Evolutionary conservation across 2,113 vertebrate species (phyloP).

Genomic region (Caranx ignobilis): DNA sequence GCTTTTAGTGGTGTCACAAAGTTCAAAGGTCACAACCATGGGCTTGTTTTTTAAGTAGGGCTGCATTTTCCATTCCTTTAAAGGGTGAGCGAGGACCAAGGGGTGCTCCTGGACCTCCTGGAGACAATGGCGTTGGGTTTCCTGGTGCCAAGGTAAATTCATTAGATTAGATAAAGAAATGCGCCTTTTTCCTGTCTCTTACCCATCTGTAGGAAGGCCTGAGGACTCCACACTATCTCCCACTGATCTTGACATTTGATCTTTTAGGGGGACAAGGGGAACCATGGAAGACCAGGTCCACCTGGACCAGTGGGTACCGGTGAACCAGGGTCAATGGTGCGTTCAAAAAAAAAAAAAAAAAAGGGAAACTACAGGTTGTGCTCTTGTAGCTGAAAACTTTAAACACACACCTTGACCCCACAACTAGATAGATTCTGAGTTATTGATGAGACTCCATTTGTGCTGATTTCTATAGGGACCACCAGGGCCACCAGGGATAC

Average conservation of each 20-base stretch:
- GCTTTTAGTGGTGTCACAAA: background rate
- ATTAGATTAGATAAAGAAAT: background rate
- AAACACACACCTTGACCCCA: too few species aligned
- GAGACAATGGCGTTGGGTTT: constrained; percentile 85
- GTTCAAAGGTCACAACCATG: background rate
- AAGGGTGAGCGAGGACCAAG: constrained; percentile 83
- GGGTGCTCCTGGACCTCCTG: constrained; percentile 86
- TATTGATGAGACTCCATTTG: background rate
- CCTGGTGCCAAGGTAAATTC: constrained; percentile 89
- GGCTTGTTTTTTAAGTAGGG: background rate
- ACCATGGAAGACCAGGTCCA: constrained; percentile 85
- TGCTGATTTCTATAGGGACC: constrained; percentile 79
- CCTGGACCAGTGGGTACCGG: constrained; percentile 85
- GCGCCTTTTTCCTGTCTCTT: background rate
- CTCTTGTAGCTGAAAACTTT: background rate
- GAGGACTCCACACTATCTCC: background rate
- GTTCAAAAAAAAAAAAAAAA: constrained; percentile 44
- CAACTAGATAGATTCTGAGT: too few species aligned
- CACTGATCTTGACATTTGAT: background rate
- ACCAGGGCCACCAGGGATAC: constrained; percentile 82
- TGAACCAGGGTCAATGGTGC: constrained; percentile 88
- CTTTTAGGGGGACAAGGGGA: constrained; percentile 88
- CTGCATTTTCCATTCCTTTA: background rate
- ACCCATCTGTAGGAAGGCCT: background rate
- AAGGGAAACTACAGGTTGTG: background rate